phyloP scores from a whole-genome alignment of 2,888 invertebrate species.

The Ectemnius cavifrons region DNA sequence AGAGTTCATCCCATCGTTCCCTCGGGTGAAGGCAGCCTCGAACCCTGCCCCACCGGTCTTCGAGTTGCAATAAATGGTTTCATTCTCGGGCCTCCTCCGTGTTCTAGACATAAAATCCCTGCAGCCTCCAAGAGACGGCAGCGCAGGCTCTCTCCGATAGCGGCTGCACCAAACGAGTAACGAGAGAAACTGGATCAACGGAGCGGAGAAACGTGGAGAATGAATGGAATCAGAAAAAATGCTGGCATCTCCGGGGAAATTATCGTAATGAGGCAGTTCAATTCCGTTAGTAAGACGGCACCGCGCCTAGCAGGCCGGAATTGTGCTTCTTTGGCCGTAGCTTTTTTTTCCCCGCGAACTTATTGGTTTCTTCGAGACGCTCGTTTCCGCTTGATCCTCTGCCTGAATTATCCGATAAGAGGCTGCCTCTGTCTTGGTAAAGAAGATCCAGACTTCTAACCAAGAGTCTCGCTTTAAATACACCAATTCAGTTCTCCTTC shows the following conservation, averaged over 20 bases:
- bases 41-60: conserved; percentile 61
- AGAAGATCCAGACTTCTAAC: conserved; percentile 32
- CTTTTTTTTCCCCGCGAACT: conserved; percentile 45
- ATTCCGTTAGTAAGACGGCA: conserved; percentile 59
- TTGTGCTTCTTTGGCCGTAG: conserved; percentile 39
- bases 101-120: conserved; percentile 63
- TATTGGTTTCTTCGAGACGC: conserved; percentile 63
- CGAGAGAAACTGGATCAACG: conserved; percentile 62
- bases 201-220: conserved; percentile 40
- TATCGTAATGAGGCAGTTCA: conserved; percentile 74
- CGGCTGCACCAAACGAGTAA: conserved; percentile 25
- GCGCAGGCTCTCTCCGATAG: conserved; percentile 28
- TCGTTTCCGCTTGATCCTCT: conserved; percentile 54
- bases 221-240: conserved; percentile 72
- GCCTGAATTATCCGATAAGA: conserved; percentile 48
- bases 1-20: conserved; percentile 56
- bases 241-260: conserved; percentile 74
- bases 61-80: conserved; percentile 74
- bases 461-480: conserved; percentile 36
- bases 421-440: conserved; percentile 52
- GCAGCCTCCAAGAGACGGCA: conserved; percentile 15
- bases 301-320: conserved; percentile 14
- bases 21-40: conserved; percentile 58
- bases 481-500: neutral
- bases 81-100: conserved; percentile 68